phyloP scores from a whole-genome alignment of 2,113 vertebrate genomes.

The Cavia porcellus region DNA sequence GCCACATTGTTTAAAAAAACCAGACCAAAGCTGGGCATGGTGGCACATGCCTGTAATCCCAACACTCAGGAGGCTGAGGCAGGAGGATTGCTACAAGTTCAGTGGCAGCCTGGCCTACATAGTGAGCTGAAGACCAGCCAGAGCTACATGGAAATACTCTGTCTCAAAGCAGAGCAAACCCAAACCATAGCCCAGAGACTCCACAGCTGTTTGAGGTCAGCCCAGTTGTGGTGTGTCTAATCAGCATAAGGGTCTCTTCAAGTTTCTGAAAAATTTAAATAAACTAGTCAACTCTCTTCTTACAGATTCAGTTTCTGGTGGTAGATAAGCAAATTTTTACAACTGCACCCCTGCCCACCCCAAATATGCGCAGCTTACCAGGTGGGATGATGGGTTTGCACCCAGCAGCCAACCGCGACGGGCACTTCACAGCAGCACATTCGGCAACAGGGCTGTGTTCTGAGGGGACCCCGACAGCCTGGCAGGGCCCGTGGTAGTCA shows the following conservation, averaged over 20 bases:
- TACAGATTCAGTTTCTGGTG: neutral
- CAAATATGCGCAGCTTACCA: constrained; percentile 85
- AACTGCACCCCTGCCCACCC: neutral
- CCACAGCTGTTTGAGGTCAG: neutral
- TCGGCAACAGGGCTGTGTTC: constrained; percentile 88
- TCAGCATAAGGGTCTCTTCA: neutral
- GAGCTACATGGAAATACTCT: neutral
- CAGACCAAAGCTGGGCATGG: neutral
- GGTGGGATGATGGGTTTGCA: constrained; percentile 94
- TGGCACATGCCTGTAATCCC: neutral
- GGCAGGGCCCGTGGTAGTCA: constrained; percentile 93
- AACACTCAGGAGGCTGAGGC: neutral
- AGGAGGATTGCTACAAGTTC: neutral
- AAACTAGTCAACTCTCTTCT: neutral
- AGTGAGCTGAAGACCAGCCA: neutral
- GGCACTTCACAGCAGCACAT: constrained; percentile 93
- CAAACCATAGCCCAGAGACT: neutral
- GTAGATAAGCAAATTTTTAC: neutral
- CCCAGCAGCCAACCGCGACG: constrained; percentile 86
- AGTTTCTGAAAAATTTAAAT: neutral
- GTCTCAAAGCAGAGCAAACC: neutral
- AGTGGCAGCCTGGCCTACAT: neutral
- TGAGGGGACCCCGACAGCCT: constrained; percentile 92
- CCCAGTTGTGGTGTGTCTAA: neutral
- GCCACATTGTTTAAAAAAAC: neutral